Percentiles rank a stretch among this genome's conserved stretches.
These are phyloP conservation scores for Colletes collaris DNA, from an alignment of 2,888 invertebrate species.

Conservation along the genomic window DNA sequence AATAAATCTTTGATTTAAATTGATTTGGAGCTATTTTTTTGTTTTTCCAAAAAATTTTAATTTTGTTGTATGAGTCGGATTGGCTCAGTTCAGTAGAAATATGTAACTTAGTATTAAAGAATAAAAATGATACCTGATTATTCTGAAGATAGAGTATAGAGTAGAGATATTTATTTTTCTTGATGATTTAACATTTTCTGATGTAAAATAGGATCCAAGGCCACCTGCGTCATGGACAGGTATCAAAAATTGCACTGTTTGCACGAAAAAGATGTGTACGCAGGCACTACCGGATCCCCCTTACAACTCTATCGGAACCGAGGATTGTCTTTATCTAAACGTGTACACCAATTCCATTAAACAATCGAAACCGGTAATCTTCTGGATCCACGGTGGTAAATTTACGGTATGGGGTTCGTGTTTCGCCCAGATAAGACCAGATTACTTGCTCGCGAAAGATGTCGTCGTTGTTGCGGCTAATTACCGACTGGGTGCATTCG, in stretches of 20 bases:
- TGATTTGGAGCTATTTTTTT: too few species aligned
- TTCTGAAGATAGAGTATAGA: too few species aligned
- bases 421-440: background rate
- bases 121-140: too few species aligned
- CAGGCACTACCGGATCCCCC: background rate
- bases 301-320: background rate
- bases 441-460: background rate
- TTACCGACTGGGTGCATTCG: conserved; percentile 1
- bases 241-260: background rate
- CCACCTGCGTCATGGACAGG: background rate
- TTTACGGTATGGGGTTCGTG: background rate
- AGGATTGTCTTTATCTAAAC: conserved; percentile 6
- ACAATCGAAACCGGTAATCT: background rate
- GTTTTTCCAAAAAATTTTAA: too few species aligned
- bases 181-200: too few species aligned
- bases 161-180: too few species aligned
- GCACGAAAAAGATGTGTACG: background rate
- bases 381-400: conserved; percentile 2
- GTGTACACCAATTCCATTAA: conserved; percentile 1
- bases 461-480: background rate
- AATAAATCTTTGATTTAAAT: too few species aligned
- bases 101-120: too few species aligned
- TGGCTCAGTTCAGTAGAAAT: too few species aligned
- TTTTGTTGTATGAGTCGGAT: too few species aligned
- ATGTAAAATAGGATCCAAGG: background rate